These are phyloP conservation scores for Dinocampus coccinellae DNA, from an alignment of 2,888 invertebrate species.

Conservation along the genomic window DNA sequence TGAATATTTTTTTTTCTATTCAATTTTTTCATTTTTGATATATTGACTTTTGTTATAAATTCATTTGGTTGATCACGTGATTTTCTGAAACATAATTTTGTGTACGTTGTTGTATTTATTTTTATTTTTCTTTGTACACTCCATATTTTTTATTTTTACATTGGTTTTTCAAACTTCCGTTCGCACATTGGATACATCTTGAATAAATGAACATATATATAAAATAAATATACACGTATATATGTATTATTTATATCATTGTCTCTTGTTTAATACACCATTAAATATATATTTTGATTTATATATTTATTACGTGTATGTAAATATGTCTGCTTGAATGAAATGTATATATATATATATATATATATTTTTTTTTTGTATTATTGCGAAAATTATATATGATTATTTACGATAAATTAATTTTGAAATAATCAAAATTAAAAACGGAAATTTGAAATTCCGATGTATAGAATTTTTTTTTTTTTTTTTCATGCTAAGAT, in stretches of 20 bases:
- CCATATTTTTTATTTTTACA: not conserved
- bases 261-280: not conserved
- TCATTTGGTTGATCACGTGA: not conserved
- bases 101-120: slow-evolving; percentile 4
- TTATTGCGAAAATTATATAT: not conserved
- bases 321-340: not conserved
- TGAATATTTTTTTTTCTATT: not conserved
- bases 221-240: not conserved
- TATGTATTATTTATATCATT: not conserved
- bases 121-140: not conserved
- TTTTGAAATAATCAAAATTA: not conserved
- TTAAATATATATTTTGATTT: not conserved
- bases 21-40: not conserved
- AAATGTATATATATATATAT: not conserved
- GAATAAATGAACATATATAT: not conserved
- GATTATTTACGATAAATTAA: slow-evolving; percentile 2
- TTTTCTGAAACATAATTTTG: slow-evolving; percentile 27
- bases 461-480: not conserved
- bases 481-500: not conserved
- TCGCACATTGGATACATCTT: not conserved
- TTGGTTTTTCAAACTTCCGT: slow-evolving; percentile 28
- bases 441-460: slow-evolving; percentile 32
- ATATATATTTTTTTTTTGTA: not conserved
- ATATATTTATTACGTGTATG: not conserved
- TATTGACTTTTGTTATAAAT: not conserved